These are phyloP conservation scores for Drosophila subquinaria DNA, from an alignment of 2,888 invertebrate genomes.

Conservation along the genomic window DNA sequence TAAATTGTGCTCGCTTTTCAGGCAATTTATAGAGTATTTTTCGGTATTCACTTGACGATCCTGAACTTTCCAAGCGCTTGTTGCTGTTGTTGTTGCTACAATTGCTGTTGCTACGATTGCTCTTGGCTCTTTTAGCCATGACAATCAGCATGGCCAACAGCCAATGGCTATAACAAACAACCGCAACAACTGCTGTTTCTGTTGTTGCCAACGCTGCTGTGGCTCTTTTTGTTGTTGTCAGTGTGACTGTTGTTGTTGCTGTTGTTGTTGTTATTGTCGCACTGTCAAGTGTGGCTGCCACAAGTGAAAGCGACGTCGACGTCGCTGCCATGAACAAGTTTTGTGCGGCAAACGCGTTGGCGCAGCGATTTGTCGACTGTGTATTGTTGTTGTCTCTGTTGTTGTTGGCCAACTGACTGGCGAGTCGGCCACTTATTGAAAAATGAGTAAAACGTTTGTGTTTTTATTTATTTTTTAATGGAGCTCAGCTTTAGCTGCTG, in stretches of 20 bases:
- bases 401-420: conserved; percentile 30
- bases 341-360: conserved; percentile 45
- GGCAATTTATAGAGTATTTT: conserved; percentile 40
- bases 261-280: conserved; percentile 60
- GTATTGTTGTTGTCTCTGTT: conserved; percentile 4
- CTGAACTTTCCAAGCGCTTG: conserved; percentile 53
- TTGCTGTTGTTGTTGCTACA: conserved; percentile 44
- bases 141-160: conserved; percentile 78
- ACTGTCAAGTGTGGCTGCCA: conserved; percentile 75
- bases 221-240: conserved; percentile 28
- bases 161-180: conserved; percentile 72
- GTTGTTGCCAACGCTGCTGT: conserved; percentile 18
- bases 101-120: conserved; percentile 38
- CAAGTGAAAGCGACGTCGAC: conserved; percentile 72
- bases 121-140: conserved; percentile 75
- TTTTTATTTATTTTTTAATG: conserved; percentile 53
- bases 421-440: conserved; percentile 67
- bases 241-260: conserved; percentile 57
- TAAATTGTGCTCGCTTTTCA: neutral
- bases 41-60: conserved; percentile 17
- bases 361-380: conserved; percentile 48
- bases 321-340: conserved; percentile 59
- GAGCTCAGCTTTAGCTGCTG: conserved; percentile 64
- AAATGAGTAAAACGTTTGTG: conserved; percentile 66
- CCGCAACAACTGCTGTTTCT: conserved; percentile 71